Conservation (phyloP, 2,797 vertebrate species). For the Microctenopoma steveboyesi region DNA sequence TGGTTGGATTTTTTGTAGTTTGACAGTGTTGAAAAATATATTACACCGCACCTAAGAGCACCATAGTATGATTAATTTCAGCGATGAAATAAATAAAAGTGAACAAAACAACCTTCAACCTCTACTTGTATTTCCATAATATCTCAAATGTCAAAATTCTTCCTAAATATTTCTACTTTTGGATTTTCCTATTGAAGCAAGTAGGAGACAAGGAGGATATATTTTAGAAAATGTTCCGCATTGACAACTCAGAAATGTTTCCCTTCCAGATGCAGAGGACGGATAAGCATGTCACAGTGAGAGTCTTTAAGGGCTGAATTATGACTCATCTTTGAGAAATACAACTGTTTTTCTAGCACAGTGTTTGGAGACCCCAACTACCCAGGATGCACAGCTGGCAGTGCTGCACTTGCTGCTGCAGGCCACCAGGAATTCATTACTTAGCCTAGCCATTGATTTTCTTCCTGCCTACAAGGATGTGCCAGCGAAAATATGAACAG, state of each 20-base stretch:
- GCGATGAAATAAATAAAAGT: too few relatives aligned
- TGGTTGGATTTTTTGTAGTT: not conserved
- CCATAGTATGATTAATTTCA: not conserved
- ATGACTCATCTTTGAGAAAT: slow-evolving; percentile 46
- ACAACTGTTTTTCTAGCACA: slow-evolving; percentile 59
- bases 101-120: too few relatives aligned
- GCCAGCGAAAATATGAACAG: slow-evolving; percentile 55
- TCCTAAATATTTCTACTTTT: not conserved
- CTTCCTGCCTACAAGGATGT: slow-evolving; percentile 43
- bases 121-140: not conserved
- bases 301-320: slow-evolving; percentile 55
- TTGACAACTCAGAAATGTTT: slow-evolving; percentile 30
- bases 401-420: slow-evolving; percentile 39
- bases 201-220: slow-evolving; percentile 8
- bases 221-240: not conserved
- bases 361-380: slow-evolving; percentile 41
- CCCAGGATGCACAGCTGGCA: slow-evolving; percentile 53
- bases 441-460: slow-evolving; percentile 71
- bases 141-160: not conserved
- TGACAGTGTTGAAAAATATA: not conserved
- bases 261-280: slow-evolving; percentile 17
- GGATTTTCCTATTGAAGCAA: not conserved
- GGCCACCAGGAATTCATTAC: slow-evolving; percentile 68
- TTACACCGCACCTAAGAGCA: not conserved
- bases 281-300: slow-evolving; percentile 52